Evolutionary conservation across 1,140 invertebrate genomes (phyloP), one percentile per base, ranked within the genome.

Genomic region (Saccostrea cuccullata): DNA sequence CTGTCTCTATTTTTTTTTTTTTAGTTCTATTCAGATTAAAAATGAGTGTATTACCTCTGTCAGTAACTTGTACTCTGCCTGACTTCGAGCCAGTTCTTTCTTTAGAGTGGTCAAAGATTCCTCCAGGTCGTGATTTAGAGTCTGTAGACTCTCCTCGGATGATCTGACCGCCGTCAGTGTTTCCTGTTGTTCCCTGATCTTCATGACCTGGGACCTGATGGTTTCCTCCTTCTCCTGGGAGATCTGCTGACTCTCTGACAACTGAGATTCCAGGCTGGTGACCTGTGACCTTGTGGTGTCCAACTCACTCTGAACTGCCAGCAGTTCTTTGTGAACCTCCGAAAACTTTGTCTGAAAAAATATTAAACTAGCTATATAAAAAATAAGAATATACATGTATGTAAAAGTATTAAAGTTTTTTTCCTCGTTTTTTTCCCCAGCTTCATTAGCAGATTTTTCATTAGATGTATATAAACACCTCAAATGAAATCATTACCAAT

Each of bases 291-390:
- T 84, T n/a, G 90, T 77, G n/a, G 89, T 86, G 11, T 90, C 88
- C 0, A 90, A 77, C 13, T 91, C 58, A 58, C 70, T 86, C 17
- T 90, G 84, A 55, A 47, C 58, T 70, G 56, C 86, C 60, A 89
- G 64, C n/a, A 88, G 56, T 47, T 85, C 55, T 30, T 89, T 88
- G 26, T 88, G 88, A 26, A 85, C 55, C 26, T 86, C 89, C 15
- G 64, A 73, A 56, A 86, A 90, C 70, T 91, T 90, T 70, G 86
- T 83, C 90, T 91, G 55, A 64, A 89, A 89, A 36, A 55, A 60
- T 20, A 20, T 17, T 36, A n/a, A n/a, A n/a, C n/a, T n/a, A n/a
- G n/a, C n/a, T 36, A 36, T 2, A 36, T 36, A 0, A 36, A 36
- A 36, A 36, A 1, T 36, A 36, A 36, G 30, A 36, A 36, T 36